These are phyloP conservation scores for Whitmania pigra DNA, from an alignment of 1,140 invertebrate genomes.

Conservation along the genomic window DNA sequence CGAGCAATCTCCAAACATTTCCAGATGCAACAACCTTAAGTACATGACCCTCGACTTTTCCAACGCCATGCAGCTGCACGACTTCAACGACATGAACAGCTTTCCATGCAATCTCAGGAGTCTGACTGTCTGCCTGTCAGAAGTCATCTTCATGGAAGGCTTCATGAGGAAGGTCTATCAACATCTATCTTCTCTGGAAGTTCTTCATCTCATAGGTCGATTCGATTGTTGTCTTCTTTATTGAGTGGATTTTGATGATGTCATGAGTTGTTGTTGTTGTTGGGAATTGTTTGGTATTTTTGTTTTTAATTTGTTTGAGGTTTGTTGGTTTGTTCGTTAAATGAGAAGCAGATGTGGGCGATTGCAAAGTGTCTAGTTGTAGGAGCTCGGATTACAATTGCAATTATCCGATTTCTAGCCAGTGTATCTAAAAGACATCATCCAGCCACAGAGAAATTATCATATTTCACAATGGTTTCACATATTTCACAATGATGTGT, in stretches of 20 bases:
- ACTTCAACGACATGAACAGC: slow-evolving; percentile 94
- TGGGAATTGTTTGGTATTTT: background rate
- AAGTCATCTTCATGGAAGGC: slow-evolving; percentile 99
- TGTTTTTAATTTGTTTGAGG: background rate
- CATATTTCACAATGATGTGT: no score
- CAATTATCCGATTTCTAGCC: no score
- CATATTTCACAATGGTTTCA: no score
- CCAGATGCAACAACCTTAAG: slow-evolving; percentile 78
- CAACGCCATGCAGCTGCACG: slow-evolving; percentile 93
- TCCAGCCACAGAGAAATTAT: no score
- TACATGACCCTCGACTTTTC: slow-evolving; percentile 94
- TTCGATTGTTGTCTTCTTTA: background rate
- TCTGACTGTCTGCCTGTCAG: slow-evolving; percentile 91
- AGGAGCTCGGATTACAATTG: background rate
- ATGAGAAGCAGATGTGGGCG: background rate
- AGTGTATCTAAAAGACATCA: no score
- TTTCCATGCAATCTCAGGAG: slow-evolving; percentile 95
- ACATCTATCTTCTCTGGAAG: slow-evolving; percentile 96
- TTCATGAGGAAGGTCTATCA: slow-evolving; percentile 99
- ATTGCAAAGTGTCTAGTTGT: background rate
- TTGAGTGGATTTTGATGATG: background rate
- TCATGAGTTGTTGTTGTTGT: background rate
- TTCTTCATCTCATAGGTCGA: slow-evolving; percentile 87
- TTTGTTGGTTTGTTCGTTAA: background rate
- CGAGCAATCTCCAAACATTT: background rate